Evolutionary conservation across 37 sponge, comb jelly and placozoan genomes (phyloP).

Genomic region (Halisarca cf. caerulea): DNA sequence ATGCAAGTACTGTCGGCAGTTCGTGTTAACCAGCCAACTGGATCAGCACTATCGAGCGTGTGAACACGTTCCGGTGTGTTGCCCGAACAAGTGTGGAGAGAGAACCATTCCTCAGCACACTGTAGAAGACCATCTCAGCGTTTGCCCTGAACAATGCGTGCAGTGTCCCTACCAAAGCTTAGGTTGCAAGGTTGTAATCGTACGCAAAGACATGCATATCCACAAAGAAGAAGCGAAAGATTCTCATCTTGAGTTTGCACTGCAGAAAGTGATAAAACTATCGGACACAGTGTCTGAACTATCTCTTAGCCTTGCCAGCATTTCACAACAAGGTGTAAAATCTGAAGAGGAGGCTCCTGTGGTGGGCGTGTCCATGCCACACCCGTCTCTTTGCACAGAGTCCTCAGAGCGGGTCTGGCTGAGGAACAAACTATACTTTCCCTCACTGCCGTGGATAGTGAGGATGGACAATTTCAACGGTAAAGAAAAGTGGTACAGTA

Average conservation of each 20-base stretch:
- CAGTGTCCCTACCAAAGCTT: neutral
- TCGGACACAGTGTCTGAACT: neutral
- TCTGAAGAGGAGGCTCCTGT: too few species aligned
- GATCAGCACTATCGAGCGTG: neutral
- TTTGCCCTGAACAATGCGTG: neutral
- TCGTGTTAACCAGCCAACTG: neutral
- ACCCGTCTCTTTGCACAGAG: neutral
- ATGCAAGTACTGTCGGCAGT: neutral
- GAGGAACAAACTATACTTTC: neutral
- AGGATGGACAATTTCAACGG: neutral
- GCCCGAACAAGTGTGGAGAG: slow-evolving; percentile 7
- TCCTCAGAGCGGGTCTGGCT: neutral
- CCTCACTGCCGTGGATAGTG: slow-evolving; percentile 8
- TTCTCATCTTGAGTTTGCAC: neutral
- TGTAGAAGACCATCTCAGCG: neutral
- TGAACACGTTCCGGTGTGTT: neutral
- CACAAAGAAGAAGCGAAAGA: slow-evolving; percentile 6
- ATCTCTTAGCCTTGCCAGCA: too few species aligned
- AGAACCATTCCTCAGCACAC: neutral
- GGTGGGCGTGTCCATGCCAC: too few species aligned
- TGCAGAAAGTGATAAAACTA: neutral
- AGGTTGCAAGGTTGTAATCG: neutral
- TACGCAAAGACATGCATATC: neutral
- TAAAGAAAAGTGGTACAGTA: neutral
- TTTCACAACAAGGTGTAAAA: too few species aligned